Percentiles rank a stretch among this genome's conserved stretches.
Conservation (phyloP, 2,797 vertebrate species). For the Heterohyrax brucei region DNA sequence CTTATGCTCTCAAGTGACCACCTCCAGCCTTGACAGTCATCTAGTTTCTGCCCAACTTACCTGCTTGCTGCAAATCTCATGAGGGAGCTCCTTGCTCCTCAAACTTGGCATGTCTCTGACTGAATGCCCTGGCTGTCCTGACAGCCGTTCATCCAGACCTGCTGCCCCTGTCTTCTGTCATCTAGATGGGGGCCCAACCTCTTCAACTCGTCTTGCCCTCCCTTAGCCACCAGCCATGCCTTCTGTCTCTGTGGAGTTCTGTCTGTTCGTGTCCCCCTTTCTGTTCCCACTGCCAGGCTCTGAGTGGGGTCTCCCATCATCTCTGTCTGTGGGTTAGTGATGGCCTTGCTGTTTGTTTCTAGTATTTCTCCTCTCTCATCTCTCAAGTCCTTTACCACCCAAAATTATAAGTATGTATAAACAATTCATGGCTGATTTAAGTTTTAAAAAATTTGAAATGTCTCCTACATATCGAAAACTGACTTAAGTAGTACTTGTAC, state of each 20-base stretch:
- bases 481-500: slow-evolving; percentile 25
- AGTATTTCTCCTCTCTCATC: neutral
- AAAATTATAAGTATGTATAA: neutral
- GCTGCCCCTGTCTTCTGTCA: neutral
- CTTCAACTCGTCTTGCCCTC: neutral
- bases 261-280: neutral
- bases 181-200: neutral
- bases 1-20: neutral
- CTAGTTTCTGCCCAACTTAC: neutral
- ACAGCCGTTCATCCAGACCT: neutral
- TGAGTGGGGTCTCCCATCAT: neutral
- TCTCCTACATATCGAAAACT: neutral
- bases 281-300: neutral
- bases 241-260: neutral
- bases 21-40: neutral
- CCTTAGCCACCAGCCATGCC: neutral
- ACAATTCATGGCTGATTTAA: neutral
- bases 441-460: slow-evolving; percentile 15
- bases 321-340: neutral
- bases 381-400: neutral
- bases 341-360: neutral
- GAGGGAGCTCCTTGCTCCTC: neutral
- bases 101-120: neutral
- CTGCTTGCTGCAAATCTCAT: neutral
- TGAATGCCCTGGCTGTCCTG: neutral